These are phyloP conservation scores for Popillia japonica DNA, from an alignment of 1,140 invertebrate species.

Conservation along the genomic window DNA sequence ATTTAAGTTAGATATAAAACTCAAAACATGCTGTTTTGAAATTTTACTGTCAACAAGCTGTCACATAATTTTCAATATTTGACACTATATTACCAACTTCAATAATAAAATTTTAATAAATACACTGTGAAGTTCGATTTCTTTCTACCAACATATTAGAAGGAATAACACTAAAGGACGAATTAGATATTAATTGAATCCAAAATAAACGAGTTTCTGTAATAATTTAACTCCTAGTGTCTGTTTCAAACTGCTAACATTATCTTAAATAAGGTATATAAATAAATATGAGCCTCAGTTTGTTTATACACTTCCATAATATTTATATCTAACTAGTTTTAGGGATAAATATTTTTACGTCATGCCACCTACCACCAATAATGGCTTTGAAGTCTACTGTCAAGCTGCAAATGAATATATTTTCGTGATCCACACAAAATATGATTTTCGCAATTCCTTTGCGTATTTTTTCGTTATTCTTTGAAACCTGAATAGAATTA, in stretches of 20 bases:
- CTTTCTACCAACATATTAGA: too few relatives aligned
- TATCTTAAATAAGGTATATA: too few relatives aligned
- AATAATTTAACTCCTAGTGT: too few relatives aligned
- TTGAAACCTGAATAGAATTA: conserved; percentile 16
- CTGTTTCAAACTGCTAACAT: too few relatives aligned
- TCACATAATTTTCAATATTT: neutral
- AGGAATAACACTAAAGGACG: too few relatives aligned
- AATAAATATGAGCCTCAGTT: too few relatives aligned
- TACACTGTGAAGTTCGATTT: too few relatives aligned
- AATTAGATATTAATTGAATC: too few relatives aligned
- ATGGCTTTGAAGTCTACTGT: conserved; percentile 38
- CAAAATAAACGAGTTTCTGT: too few relatives aligned
- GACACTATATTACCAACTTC: neutral
- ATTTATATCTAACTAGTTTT: neutral
- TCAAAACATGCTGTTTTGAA: neutral
- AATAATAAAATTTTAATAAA: too few relatives aligned
- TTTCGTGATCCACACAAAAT: conserved; percentile 4
- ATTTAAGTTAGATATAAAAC: neutral
- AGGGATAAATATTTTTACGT: conserved; percentile 32
- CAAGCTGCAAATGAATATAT: conserved; percentile 30
- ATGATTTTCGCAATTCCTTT: conserved; percentile 16
- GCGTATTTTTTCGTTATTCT: conserved; percentile 6
- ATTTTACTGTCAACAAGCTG: neutral
- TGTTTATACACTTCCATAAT: neutral
- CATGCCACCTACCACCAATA: conserved; percentile 4